A percentile compares a stretch with the other conserved stretches of the same genome.
Evolutionary conservation across 2,113 vertebrate species (phyloP).

Genomic region (Caranx ignobilis): DNA sequence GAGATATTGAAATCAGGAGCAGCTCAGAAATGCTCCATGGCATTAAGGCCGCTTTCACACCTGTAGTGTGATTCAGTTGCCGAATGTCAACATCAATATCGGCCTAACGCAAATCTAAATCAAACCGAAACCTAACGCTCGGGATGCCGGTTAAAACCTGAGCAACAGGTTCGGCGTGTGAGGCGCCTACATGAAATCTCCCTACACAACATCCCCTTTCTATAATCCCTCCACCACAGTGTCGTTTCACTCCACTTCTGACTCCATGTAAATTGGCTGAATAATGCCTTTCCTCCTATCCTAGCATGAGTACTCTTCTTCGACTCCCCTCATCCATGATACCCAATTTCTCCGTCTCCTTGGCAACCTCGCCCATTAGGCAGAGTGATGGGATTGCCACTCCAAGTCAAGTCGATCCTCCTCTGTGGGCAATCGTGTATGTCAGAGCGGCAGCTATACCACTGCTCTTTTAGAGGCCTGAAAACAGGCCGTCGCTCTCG

Average conservation of each 20-base stretch:
- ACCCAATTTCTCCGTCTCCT: constrained; percentile 49
- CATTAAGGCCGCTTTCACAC: not conserved
- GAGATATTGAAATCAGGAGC: too few species aligned
- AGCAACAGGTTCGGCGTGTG: not conserved
- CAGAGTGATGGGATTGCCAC: constrained; percentile 57
- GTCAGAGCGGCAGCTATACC: constrained; percentile 36
- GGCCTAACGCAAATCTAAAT: not conserved
- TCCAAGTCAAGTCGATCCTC: constrained; percentile 54
- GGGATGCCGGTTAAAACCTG: not conserved
- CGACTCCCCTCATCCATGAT: constrained; percentile 37
- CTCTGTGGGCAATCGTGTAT: constrained; percentile 31
- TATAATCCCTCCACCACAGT: not conserved
- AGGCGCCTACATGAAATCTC: not conserved
- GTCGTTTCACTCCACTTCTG: constrained; percentile 2
- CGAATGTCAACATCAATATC: too few species aligned
- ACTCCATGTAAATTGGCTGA: not conserved
- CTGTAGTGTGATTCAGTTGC: not conserved
- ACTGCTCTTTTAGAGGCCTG: constrained; percentile 26
- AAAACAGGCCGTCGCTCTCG: not conserved
- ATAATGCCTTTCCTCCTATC: constrained; percentile 12
- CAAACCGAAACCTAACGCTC: not conserved
- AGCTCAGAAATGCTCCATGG: too few species aligned
- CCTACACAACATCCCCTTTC: not conserved
- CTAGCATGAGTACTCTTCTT: not conserved
- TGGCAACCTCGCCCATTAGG: constrained; percentile 64